phyloP scores from a whole-genome alignment of 2,113 vertebrate species.

The Carassius gibelio region DNA sequence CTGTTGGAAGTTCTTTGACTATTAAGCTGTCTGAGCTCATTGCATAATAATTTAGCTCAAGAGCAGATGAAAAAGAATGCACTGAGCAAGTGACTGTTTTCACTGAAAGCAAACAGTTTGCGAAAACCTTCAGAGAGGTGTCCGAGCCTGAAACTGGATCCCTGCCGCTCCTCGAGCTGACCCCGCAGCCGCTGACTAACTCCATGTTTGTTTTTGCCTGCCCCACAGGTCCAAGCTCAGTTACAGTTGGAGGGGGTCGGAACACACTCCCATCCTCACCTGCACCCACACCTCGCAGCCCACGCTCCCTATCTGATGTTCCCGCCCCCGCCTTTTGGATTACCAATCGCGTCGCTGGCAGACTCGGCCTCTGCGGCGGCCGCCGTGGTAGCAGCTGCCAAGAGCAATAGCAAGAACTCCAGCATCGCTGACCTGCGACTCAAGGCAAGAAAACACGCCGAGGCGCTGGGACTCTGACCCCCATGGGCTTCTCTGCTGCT shows the following conservation, averaged over 20 bases:
- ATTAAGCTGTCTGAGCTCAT: conserved; percentile 70
- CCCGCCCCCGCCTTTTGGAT: conserved; percentile 91
- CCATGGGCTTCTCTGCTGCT: conserved; percentile 64
- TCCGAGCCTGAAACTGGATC: conserved; percentile 72
- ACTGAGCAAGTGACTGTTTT: conserved; percentile 69
- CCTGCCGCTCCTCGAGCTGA: conserved; percentile 47
- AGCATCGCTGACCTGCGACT: conserved; percentile 98
- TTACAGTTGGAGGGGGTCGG: conserved; percentile 91
- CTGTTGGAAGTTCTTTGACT: conserved; percentile 71
- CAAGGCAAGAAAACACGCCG: conserved; percentile 95
- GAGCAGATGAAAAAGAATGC: conserved; percentile 70
- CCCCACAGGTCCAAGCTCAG: conserved; percentile 90
- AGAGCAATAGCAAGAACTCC: conserved; percentile 97
- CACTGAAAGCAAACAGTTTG: conserved; percentile 71
- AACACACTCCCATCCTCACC: conserved; percentile 91
- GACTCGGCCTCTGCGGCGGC: conserved; percentile 93
- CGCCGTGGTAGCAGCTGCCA: conserved; percentile 86
- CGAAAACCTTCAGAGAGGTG: conserved; percentile 63
- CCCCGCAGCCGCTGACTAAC: conserved; percentile 54
- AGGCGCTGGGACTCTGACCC: conserved; percentile 96
- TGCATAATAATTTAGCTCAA: conserved; percentile 75
- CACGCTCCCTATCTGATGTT: conserved; percentile 98
- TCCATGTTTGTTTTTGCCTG: conserved; percentile 53
- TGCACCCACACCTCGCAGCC: conserved; percentile 94
- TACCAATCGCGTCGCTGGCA: conserved; percentile 91